Conservation (phyloP, 2,113 vertebrate species). For the Potamarius usumacintae region DNA sequence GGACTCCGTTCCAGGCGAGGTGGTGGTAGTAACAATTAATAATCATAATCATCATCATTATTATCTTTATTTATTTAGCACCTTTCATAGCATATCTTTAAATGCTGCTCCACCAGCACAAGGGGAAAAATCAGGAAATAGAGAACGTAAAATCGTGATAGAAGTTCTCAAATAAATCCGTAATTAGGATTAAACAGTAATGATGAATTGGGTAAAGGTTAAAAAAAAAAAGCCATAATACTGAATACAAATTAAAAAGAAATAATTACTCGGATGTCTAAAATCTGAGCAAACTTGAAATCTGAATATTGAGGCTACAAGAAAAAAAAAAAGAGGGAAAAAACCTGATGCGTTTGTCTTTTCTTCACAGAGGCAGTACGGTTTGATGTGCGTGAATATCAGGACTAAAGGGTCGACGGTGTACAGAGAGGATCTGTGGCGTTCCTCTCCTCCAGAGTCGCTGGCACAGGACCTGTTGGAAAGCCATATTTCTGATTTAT, state of each 20-base stretch:
- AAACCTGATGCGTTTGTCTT: background rate
- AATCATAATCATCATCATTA: background rate
- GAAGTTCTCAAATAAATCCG: background rate
- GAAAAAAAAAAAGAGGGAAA: background rate
- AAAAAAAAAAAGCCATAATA: background rate
- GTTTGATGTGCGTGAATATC: background rate
- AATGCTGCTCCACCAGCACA: background rate
- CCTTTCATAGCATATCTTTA: background rate
- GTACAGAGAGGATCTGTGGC: background rate
- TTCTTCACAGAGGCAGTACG: background rate
- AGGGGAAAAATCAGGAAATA: background rate
- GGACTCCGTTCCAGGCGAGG: no score
- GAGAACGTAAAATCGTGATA: background rate
- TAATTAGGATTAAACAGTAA: background rate
- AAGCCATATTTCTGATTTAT: constrained; percentile 65
- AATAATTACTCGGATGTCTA: background rate
- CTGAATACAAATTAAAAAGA: background rate
- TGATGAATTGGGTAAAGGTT: background rate
- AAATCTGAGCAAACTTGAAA: constrained; percentile 48
- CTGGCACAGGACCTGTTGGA: constrained; percentile 25
- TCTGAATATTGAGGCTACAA: background rate
- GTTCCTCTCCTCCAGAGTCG: background rate
- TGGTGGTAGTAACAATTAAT: background rate
- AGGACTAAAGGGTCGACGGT: background rate
- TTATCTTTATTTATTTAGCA: background rate